Evolutionary conservation across 2,888 invertebrate species (phyloP).

Genomic region (Tetragonula carbonaria): DNA sequence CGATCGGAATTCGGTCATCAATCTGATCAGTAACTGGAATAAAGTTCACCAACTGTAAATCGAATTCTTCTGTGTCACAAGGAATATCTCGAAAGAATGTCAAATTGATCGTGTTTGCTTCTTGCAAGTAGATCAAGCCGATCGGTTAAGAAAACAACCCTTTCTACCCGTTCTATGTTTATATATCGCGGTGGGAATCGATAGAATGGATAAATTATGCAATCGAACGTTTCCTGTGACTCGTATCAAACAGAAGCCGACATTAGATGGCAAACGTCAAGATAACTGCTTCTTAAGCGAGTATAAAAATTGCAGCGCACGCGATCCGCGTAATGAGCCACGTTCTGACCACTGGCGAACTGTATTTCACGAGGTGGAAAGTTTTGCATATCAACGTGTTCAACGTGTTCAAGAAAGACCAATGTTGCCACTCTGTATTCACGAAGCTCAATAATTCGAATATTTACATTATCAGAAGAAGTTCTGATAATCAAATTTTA

Average conservation of each 20-base stretch:
- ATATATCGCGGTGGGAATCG: conserved; percentile 46
- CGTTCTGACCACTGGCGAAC: conserved; percentile 13
- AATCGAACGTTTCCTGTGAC: conserved; percentile 50
- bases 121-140: neutral
- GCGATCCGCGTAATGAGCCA: conserved; percentile 21
- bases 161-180: neutral
- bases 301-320: conserved; percentile 46
- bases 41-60: neutral
- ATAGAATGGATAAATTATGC: conserved; percentile 63
- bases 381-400: conserved; percentile 5
- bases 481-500: neutral
- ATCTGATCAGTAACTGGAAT: neutral
- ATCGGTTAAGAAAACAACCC: conserved; percentile 38
- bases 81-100: neutral
- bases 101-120: neutral
- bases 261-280: conserved; percentile 25
- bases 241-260: conserved; percentile 11
- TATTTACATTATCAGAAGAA: too few species aligned
- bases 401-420: neutral
- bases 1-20: neutral
- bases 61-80: neutral
- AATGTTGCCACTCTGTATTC: neutral
- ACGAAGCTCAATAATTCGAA: too few species aligned
- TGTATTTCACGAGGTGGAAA: neutral
- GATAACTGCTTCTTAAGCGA: conserved; percentile 37